Base-by-base conservation (phyloP, 2,797 vertebrate species). In the Enteromius fasciolatus region DNA sequence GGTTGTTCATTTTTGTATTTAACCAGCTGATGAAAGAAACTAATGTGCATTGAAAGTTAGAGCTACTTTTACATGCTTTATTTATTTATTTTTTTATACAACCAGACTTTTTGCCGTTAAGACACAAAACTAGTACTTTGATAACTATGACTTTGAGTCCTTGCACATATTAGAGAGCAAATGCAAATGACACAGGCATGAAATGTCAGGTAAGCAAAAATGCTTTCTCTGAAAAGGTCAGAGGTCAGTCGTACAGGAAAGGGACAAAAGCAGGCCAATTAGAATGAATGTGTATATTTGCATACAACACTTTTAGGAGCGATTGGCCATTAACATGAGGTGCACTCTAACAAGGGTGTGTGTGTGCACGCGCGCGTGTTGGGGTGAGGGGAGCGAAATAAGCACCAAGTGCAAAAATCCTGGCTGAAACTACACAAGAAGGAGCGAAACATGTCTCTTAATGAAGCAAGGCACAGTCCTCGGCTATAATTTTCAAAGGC, bases 401-500 rank as follows among this genome's bases (percentile, higher is more conserved):
- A 93, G 93, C 93, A 93, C 82, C 87, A 83, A 91, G 89, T 85
- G 91, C 90, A 91, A 92, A 92, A 84, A 91, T 93, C 93, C 94
- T 95, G 94, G 93, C 94, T 93, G 92, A 91, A 94, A 95, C 93
- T 95, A 94, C 94, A 94, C 91, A 94, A 94, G 93, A 95, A 95
- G 83, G 72, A 86, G 64, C 64, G 90, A 91, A 94, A 93, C 93
- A 94, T 94, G 92, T 95, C 94, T 95, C 95, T 95, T 95, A 95
- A 95, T 95, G 95, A 95, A 95, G 94, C 94, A 92, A 92, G 88
- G 94, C 93, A 89, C 94, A 93, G 94, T 94, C 93, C 94, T 94
- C 91, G 92, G 93, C 93, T 94, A 92, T 95, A 94, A 95, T 94
- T 95, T 95, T 95, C 95, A 95, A 95, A 95, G 95, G 93, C 93